Base-by-base conservation (phyloP, 2,888 invertebrate species). In the Nomada flava region DNA sequence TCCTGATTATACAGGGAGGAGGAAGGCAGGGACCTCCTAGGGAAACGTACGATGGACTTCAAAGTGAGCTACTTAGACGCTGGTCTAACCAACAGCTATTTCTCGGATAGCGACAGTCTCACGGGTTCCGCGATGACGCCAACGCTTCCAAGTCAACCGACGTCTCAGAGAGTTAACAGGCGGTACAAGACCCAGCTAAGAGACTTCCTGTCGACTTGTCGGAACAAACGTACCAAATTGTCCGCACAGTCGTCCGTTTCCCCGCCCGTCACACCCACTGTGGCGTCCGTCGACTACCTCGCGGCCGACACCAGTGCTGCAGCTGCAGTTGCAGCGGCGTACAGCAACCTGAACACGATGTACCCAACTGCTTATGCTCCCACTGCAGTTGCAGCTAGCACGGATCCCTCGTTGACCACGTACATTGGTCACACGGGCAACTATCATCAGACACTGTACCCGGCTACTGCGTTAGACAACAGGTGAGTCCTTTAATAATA, bases 21-120 rank as follows among this genome's bases (percentile, higher is more conserved):
- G 94, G 99, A 99, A 95, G 99, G 99, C 15, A 96, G 98, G 86
- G 99, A 99, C 94, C 95, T 99, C 82, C 95, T 99, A 67, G 99
- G 99, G 52, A 99, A 99, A 94, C 96, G 99, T 86, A 99, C 99
- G 9, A 99, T 99, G 98, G 99, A 99, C 94, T 99, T 99, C 94
- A 99, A 99, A 95, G 98, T 98, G 75, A 99, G 99, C 93, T 99
- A 99, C 94, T 95, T 99, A 91, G 98, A 98, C 93, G 98, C 98
- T 0, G 98, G 98, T 20, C 95, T 98, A 85, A 98, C 98, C 20
- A 98, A 98, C 91, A 96, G 97, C 75, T 98, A 98, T 94, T 98
- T 98, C 94, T 97, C 97, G 10, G 98, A 98, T 91, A 96, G 96
- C 62, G 98, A 98, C 92, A 97, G 97, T 93, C 94, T 98, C 23